Evolutionary conservation across 2,888 invertebrate species (phyloP).

Genomic region (Cephus sareptanus): DNA sequence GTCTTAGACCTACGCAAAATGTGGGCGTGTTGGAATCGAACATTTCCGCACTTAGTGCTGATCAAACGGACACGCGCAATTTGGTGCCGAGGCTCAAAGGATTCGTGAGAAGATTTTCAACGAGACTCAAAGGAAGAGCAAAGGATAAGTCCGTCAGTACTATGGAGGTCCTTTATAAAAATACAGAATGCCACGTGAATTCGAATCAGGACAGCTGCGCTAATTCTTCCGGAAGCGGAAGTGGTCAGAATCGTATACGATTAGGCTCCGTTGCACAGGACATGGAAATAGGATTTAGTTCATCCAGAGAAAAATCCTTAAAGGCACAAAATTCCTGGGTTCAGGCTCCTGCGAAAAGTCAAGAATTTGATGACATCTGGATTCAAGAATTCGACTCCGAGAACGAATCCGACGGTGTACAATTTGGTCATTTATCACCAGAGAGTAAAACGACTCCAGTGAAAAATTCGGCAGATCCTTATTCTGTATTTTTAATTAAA

Average conservation of each 20-base stretch:
- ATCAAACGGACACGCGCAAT: conserved; percentile 11
- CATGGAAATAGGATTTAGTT: neutral
- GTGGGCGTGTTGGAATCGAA: conserved; percentile 2
- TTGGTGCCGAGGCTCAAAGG: conserved; percentile 31
- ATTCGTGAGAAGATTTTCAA: conserved; percentile 38
- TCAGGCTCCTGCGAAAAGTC: neutral
- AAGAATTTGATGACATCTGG: conserved; percentile 33
- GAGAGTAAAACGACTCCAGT: conserved; percentile 4
- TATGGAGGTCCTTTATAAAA: conserved; percentile 39
- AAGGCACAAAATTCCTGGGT: conserved; percentile 12
- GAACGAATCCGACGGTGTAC: neutral
- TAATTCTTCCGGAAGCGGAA: neutral
- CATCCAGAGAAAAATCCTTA: neutral
- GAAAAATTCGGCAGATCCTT: conserved; percentile 27
- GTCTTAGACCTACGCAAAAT: neutral
- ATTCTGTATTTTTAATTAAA: conserved; percentile 39
- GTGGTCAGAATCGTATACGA: neutral
- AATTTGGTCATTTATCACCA: neutral
- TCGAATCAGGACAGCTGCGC: conserved; percentile 14
- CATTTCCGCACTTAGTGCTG: neutral
- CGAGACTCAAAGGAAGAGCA: conserved; percentile 20
- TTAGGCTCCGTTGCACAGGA: neutral
- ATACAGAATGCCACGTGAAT: conserved; percentile 33
- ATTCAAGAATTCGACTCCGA: conserved; percentile 23
- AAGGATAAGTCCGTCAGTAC: conserved; percentile 1